A percentile compares a stretch with the other conserved stretches of the same genome.
These are phyloP conservation scores for Schizotus pectinicornis DNA, from an alignment of 2,888 invertebrate genomes.

Conservation along the genomic window DNA sequence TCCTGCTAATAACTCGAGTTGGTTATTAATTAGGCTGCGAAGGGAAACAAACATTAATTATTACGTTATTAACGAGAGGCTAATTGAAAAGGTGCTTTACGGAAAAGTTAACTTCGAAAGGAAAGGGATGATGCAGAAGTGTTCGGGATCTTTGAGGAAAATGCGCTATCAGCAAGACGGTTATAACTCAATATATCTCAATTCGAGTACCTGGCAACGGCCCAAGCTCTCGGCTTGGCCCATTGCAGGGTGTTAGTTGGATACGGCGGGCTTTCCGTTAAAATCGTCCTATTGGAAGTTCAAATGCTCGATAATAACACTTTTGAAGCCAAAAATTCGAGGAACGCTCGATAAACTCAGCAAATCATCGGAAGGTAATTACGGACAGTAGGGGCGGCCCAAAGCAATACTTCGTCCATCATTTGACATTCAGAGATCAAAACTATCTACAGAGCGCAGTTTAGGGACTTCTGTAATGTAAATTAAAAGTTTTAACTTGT, in stretches of 20 bases:
- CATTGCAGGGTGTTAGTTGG: slow-evolving; percentile 22
- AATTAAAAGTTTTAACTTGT: too few species aligned
- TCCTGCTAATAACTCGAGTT: background rate
- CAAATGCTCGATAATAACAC: slow-evolving; percentile 11
- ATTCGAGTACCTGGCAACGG: slow-evolving; percentile 28
- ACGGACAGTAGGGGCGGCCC: background rate
- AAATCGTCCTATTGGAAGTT: slow-evolving; percentile 13
- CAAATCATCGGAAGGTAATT: too few species aligned
- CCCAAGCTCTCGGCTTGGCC: slow-evolving; percentile 21
- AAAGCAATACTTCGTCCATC: background rate
- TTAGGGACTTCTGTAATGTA: too few species aligned
- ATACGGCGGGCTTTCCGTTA: slow-evolving; percentile 9
- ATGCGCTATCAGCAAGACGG: slow-evolving; percentile 28
- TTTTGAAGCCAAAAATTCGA: background rate
- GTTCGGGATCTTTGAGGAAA: slow-evolving; percentile 19
- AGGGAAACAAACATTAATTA: slow-evolving; percentile 3
- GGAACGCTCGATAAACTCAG: background rate
- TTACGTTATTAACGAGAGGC: slow-evolving; percentile 13
- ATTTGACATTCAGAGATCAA: background rate
- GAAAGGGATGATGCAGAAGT: slow-evolving; percentile 3
- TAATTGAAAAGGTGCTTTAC: slow-evolving; percentile 21
- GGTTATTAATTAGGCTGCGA: background rate
- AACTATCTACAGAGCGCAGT: background rate
- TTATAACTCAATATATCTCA: slow-evolving; percentile 31
- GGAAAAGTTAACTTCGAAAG: slow-evolving; percentile 23